These are phyloP conservation scores for Zoroaster sp. DNA, from an alignment of 53 echinoderm and acorn worm genomes.

Conservation along the genomic window DNA sequence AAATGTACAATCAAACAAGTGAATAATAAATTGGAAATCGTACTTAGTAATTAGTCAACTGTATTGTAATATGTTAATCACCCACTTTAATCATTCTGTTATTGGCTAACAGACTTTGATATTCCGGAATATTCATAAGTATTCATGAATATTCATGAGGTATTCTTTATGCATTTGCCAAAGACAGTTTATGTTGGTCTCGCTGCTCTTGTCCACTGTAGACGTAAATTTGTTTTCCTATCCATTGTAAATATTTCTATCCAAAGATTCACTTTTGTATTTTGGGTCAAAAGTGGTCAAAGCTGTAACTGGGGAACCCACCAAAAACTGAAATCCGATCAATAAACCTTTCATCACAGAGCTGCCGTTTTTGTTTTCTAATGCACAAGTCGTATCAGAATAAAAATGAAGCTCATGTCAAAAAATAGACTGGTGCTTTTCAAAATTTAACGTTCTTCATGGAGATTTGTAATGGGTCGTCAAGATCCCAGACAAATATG, in stretches of 20 bases:
- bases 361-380: neutral
- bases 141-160: constrained; percentile 18
- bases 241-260: constrained; percentile 51
- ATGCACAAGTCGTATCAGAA: too few relatives aligned
- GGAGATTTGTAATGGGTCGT: neutral
- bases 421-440: too few relatives aligned
- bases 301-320: neutral
- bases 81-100: neutral
- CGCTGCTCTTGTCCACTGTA: constrained; percentile 45
- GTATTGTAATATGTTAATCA: neutral
- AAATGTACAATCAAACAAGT: neutral
- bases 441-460: too few relatives aligned
- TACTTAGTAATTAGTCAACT: neutral
- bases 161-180: too few relatives aligned
- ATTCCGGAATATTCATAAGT: neutral
- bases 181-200: too few relatives aligned
- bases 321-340: neutral
- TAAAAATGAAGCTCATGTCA: too few relatives aligned
- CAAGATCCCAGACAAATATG: neutral
- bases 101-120: neutral
- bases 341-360: neutral
- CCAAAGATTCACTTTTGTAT: constrained; percentile 57
- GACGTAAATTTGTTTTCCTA: constrained; percentile 3
- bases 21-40: neutral
- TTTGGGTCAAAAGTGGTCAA: constrained; percentile 46